Percentiles rank a stretch among this genome's conserved stretches.
Evolutionary conservation across 2,113 vertebrate genomes (phyloP).

Genomic region (Hydropotes inermis): DNA sequence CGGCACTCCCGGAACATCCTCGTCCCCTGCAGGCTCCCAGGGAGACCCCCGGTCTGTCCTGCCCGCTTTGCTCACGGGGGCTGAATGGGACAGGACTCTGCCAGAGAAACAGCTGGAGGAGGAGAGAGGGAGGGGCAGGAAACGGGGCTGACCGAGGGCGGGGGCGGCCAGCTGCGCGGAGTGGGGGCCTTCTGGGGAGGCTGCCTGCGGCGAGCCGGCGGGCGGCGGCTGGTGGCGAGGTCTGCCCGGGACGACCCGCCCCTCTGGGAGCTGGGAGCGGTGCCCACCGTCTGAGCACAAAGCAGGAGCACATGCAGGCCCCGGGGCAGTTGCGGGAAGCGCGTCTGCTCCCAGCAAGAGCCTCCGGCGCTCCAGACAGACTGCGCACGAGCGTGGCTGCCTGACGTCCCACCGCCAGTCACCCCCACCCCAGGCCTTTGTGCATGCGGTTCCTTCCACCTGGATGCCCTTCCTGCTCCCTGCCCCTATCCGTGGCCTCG

Average conservation of each 20-base stretch:
- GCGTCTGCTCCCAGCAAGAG: fast-evolving
- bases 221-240: not conserved
- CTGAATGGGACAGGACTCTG: constrained; percentile 23
- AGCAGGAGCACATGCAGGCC: not conserved
- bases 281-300: not conserved
- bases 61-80: not conserved
- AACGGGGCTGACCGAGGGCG: not conserved
- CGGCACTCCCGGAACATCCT: not conserved
- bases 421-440: not conserved
- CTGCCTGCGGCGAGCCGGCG: not conserved
- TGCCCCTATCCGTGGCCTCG: not conserved
- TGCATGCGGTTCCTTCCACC: not conserved
- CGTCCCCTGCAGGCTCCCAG: fast-evolving
- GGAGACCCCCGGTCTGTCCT: not conserved
- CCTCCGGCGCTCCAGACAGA: not conserved
- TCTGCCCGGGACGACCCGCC: not conserved
- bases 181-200: not conserved
- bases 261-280: not conserved
- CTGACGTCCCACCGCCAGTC: not conserved
- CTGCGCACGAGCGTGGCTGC: too few relatives aligned
- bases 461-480: not conserved
- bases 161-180: constrained; percentile 41
- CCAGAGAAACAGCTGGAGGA: constrained; percentile 67
- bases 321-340: not conserved
- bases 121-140: constrained; percentile 60